A percentile compares a stretch with the other conserved stretches of the same genome.
Conservation (phyloP, 1,140 invertebrate genomes). For the Trachymyrmex cornetzi region DNA sequence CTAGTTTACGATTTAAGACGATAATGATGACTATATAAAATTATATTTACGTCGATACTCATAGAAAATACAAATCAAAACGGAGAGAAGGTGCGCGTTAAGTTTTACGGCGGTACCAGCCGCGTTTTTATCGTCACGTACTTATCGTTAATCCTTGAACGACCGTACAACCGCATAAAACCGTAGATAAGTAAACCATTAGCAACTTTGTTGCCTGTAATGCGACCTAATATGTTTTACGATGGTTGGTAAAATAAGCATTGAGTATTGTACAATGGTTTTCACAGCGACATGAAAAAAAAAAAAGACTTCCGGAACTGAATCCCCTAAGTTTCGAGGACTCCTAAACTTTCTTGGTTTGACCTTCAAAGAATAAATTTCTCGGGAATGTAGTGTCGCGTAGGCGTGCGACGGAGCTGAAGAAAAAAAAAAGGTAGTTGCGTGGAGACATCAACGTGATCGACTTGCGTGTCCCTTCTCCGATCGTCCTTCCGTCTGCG, state of each 20-base stretch:
- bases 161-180: conserved; percentile 1
- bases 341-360: too few relatives aligned
- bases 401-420: not conserved
- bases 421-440: not conserved
- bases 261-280: not conserved
- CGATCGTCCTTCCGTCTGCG: conserved; percentile 55
- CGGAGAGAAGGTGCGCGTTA: not conserved
- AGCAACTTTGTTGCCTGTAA: conserved; percentile 14
- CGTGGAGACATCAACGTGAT: not conserved
- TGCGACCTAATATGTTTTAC: conserved; percentile 9
- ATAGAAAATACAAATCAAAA: conserved; percentile 10
- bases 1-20: not conserved
- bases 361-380: not conserved
- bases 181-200: conserved; percentile 34
- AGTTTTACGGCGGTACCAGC: conserved; percentile 5
- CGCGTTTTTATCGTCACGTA: conserved; percentile 22
- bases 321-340: not conserved
- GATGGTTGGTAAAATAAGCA: not conserved
- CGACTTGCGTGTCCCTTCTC: conserved; percentile 53
- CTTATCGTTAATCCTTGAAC: conserved; percentile 57
- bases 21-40: not conserved
- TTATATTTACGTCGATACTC: not conserved
- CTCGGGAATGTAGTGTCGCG: not conserved
- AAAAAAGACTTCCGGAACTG: not conserved
- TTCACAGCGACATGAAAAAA: not conserved